A percentile compares a stretch with the other conserved stretches of the same genome.
These are phyloP conservation scores for Holothuria glaberrima DNA, from an alignment of 35 echinoderm and acorn worm species.

Conservation along the genomic window DNA sequence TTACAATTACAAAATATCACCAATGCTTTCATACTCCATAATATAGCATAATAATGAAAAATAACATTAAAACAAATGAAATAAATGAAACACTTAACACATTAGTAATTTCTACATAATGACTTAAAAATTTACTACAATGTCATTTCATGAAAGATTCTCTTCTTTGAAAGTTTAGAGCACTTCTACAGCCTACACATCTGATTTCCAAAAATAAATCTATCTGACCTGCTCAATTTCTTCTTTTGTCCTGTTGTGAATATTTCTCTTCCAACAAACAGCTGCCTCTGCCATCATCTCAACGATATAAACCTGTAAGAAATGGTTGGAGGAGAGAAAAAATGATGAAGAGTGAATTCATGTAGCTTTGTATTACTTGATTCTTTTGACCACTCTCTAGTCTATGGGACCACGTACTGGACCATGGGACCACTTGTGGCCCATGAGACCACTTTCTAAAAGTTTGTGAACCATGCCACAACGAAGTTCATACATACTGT, in stretches of 20 bases:
- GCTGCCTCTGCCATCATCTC: slow-evolving; percentile 76
- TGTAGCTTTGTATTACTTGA: too few relatives aligned
- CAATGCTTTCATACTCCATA: neutral
- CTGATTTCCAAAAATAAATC: neutral
- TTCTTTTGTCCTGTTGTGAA: slow-evolving; percentile 69
- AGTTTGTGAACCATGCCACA: too few relatives aligned
- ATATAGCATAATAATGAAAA: neutral
- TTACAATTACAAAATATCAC: neutral
- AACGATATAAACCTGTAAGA: slow-evolving; percentile 78
- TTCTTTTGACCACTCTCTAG: too few relatives aligned
- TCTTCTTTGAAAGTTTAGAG: too few relatives aligned
- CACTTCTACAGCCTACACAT: neutral
- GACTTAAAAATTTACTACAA: neutral
- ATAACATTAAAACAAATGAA: neutral
- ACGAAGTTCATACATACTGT: too few relatives aligned
- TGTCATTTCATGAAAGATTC: neutral
- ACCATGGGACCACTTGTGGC: too few relatives aligned
- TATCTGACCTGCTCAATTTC: slow-evolving; percentile 73
- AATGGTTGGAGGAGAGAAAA: neutral
- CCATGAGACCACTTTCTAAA: too few relatives aligned
- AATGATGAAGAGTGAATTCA: too few relatives aligned
- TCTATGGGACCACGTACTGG: too few relatives aligned
- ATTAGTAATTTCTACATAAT: neutral
- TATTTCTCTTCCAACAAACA: slow-evolving; percentile 74
- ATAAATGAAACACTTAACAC: neutral